Evolutionary conservation across 2,113 vertebrate species (phyloP).

Genomic region (Syngnathoides biaculeatus): DNA sequence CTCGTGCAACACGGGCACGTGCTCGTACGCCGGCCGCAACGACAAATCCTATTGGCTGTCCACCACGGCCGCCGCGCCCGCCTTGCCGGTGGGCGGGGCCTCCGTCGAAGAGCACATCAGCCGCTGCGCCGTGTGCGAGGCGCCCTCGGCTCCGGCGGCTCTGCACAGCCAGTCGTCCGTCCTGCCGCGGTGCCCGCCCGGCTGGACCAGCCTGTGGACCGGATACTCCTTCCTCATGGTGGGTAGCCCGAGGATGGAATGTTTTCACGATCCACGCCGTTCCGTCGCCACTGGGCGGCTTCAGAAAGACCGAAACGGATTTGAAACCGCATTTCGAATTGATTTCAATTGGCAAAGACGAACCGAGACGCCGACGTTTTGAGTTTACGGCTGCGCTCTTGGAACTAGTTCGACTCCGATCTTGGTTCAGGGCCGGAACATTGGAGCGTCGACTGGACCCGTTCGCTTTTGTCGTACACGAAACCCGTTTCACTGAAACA

Average conservation of each 20-base stretch:
- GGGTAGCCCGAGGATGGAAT: constrained; percentile 35
- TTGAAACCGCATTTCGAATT: too few relatives aligned
- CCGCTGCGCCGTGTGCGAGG: constrained; percentile 87
- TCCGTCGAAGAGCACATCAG: constrained; percentile 79
- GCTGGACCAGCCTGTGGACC: constrained; percentile 84
- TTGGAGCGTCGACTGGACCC: too few relatives aligned
- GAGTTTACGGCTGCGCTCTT: too few relatives aligned
- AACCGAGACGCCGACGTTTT: too few relatives aligned
- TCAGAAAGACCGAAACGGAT: too few relatives aligned
- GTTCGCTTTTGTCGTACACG: too few relatives aligned
- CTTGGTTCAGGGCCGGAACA: too few relatives aligned
- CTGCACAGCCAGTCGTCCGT: constrained; percentile 83
- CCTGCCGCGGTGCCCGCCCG: constrained; percentile 72
- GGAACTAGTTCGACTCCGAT: too few relatives aligned
- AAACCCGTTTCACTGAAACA: too few relatives aligned
- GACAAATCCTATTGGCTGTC: constrained; percentile 93
- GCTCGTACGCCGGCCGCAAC: constrained; percentile 83
- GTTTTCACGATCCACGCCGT: too few relatives aligned
- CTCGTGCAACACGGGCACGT: constrained; percentile 80
- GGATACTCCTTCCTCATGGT: constrained; percentile 94
- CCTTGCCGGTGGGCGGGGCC: constrained; percentile 64
- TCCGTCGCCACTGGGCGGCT: too few relatives aligned
- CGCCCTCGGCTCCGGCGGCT: constrained; percentile 70
- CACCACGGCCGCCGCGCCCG: constrained; percentile 67
- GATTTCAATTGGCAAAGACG: too few relatives aligned